Base-by-base conservation (phyloP, 1,140 invertebrate species). In the Nebria ingens region DNA sequence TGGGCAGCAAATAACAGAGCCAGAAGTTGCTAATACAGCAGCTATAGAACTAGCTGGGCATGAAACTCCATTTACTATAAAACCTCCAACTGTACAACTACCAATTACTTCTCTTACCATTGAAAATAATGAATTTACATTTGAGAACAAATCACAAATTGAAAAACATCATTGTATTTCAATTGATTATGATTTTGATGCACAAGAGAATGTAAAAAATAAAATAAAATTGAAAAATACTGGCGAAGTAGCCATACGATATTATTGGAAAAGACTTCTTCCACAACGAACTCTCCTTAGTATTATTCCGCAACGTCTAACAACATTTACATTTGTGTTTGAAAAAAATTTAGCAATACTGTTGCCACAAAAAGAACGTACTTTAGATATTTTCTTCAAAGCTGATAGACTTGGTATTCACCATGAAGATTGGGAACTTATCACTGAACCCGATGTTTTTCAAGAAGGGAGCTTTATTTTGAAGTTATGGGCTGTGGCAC, bases 211-310 rank as follows among this genome's bases (percentile, higher is more conserved):
- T 57, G 56, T 25, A 2, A 64, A 69, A 56, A 62, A 62, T 54
- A 69, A 68, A 56, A 54, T 73, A 0, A 66, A 51, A 55, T 55
- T 73, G 9, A 55, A 72, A 60, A 73, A 73, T 62, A 59, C 72
- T 20, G 71, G 71, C 6, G 72, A 71, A 12, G 65, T 69, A 13
- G 55, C 64, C 17, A 45, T 73, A 9, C 62, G 66, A 56, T 73
- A 72, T 58, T 71, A 68, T 58, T 73, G 71, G 71, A 72, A 68
- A 49, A 69, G 66, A 62, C 61, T 71, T 34, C 25, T 34, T 34
- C 25, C 25, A 34, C 6, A 34, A 34, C 6, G n/a, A 34, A n/a
- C 6, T 34, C n/a, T 34, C 6, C n/a, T 34, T 9, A n/a, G 25
- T 9, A 34, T 34, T n/a, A 34, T 60, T 15, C 49, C 56, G 0